Percentiles rank a stretch among this genome's conserved stretches.
These are phyloP conservation scores for Sebastes cheni DNA, from an alignment of 2,797 vertebrate genomes.

Conservation along the genomic window DNA sequence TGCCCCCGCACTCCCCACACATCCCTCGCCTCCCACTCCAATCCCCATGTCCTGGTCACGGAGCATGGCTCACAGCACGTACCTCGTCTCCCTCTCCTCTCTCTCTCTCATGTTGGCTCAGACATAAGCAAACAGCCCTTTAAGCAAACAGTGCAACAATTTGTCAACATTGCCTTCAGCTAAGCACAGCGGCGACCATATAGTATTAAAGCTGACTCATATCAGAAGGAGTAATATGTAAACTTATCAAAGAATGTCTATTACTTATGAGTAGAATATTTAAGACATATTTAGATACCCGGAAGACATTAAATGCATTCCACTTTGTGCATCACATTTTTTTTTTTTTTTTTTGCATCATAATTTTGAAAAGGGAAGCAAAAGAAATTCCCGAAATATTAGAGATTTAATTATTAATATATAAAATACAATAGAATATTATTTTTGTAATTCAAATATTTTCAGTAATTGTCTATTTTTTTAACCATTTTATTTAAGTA, in stretches of 20 bases:
- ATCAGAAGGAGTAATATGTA: neutral
- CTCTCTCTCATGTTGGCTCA: conserved; percentile 79
- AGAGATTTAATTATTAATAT: neutral
- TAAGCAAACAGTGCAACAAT: conserved; percentile 78
- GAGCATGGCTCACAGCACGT: conserved; percentile 86
- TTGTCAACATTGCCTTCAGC: conserved; percentile 63
- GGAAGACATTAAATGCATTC: neutral
- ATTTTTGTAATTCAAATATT: neutral
- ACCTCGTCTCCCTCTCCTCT: conserved; percentile 77
- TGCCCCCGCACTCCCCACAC: conserved; percentile 63
- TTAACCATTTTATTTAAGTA: neutral
- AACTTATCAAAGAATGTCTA: neutral
- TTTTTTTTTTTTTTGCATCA: neutral
- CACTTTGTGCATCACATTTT: neutral
- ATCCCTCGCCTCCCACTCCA: conserved; percentile 68
- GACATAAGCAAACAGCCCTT: conserved; percentile 82
- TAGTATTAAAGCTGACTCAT: conserved; percentile 31
- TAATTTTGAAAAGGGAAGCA: neutral
- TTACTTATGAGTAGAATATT: neutral
- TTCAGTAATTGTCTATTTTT: neutral
- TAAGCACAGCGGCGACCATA: conserved; percentile 27
- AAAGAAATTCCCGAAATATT: neutral
- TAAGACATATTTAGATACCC: neutral
- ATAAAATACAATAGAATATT: neutral
- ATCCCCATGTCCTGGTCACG: conserved; percentile 62